A percentile compares a stretch with the other conserved stretches of the same genome.
These are phyloP conservation scores for Festucalex cinctus DNA, from an alignment of 2,113 vertebrate species.

Conservation along the genomic window DNA sequence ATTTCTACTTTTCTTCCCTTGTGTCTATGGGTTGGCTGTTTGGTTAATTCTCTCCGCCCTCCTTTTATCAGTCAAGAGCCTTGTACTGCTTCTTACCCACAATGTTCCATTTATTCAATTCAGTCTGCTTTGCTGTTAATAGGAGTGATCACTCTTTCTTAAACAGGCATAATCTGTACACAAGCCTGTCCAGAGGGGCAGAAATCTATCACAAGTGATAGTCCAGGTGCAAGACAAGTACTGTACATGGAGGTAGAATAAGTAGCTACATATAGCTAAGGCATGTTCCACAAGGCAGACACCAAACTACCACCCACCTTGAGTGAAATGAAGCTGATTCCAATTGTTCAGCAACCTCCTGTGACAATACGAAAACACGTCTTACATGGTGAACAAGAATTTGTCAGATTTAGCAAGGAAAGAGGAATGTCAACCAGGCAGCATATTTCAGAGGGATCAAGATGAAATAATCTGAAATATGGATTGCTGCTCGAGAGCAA, in stretches of 20 bases:
- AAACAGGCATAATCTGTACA: constrained; percentile 66
- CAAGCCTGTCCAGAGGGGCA: constrained; percentile 56
- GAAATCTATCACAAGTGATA: constrained; percentile 55
- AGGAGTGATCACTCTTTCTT: constrained; percentile 67
- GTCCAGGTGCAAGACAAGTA: constrained; percentile 42
- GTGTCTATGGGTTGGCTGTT: constrained; percentile 29
- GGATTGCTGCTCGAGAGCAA: constrained; percentile 18
- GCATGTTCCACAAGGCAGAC: constrained; percentile 37
- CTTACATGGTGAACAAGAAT: not conserved
- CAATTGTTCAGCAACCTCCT: constrained; percentile 11
- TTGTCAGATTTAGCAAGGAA: not conserved
- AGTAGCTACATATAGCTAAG: constrained; percentile 29
- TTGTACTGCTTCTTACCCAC: constrained; percentile 26
- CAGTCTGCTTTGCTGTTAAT: constrained; percentile 64
- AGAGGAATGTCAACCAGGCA: constrained; percentile 21
- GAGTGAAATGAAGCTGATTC: constrained; percentile 26
- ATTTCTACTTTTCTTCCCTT: constrained; percentile 41
- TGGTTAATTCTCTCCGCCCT: constrained; percentile 38
- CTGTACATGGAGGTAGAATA: constrained; percentile 43
- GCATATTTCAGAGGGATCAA: constrained; percentile 17
- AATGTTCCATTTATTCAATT: constrained; percentile 63
- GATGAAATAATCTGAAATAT: constrained; percentile 25
- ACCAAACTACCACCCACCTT: constrained; percentile 1
- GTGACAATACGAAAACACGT: not conserved
- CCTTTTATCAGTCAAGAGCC: constrained; percentile 51